Base-by-base conservation (phyloP, 2,113 vertebrate genomes). In the Pluvialis apricaria region DNA sequence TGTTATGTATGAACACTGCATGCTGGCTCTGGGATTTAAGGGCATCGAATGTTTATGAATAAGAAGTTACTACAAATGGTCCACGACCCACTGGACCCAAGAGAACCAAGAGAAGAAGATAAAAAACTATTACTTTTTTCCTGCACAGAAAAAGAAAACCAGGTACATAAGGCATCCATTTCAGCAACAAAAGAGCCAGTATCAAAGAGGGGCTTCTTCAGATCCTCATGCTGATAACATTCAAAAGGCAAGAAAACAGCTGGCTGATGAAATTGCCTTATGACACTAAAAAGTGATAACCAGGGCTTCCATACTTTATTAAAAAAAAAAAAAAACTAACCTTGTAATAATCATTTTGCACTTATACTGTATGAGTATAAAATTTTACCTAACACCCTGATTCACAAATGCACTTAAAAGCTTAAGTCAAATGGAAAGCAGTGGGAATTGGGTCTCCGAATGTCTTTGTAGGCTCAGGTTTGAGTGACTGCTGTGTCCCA, bases 401-500 rank as follows among this genome's bases (percentile, higher is more conserved):
- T 75, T 94, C 55, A 75, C 32, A 86, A 91, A 84, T 42, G 64
- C n/a, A 81, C 3, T 83, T 77, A 86, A 92, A 34, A 94, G 76
- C 68, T 83, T 77, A 88, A 94, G 25, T 45, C 45, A 86, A 92
- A 88, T 36, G 60, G 72, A 91, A 95, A 68, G 44, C 77, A 64
- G 72, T 28, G 24, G 83, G 57, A 97, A 79, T 3, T 68, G 8
- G 77, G 73, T 79, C 49, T 89, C 73, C 1, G 2, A 92, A 84
- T 17, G 45, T 71, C 81, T 97, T 91, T 94, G 69, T 71, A 84
- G 84, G 44, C 38, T 91, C 52, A 79, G 84, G 61, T 72, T 76
- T 96, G 89, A 96, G 40, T 49, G 70, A 87, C 84, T 86, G 57
- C 73, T 85, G 24, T 95, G 79, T 58, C 78, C 69, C 78, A 92